phyloP scores from a whole-genome alignment of 2,797 vertebrate genomes.

The Galago senegalensis region DNA sequence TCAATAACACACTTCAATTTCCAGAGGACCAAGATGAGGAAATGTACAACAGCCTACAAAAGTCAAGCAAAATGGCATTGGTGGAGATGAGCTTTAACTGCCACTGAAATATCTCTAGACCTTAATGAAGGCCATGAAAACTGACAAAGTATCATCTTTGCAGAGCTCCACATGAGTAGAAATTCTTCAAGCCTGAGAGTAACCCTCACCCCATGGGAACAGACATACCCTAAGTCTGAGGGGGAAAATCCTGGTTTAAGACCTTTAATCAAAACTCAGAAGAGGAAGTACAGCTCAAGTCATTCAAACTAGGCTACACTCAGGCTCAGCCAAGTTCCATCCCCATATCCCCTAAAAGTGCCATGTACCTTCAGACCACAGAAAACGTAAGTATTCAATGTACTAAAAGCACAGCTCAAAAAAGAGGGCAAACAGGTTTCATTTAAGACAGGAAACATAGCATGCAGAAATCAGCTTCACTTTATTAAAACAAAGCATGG shows the following conservation, averaged over 20 bases:
- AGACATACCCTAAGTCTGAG: not conserved
- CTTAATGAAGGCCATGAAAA: not conserved
- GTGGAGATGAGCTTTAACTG: no score
- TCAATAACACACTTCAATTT: not conserved
- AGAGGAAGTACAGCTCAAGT: not conserved
- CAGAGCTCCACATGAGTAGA: not conserved
- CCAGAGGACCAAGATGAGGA: constrained; percentile 31
- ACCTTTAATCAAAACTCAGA: not conserved
- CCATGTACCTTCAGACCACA: not conserved
- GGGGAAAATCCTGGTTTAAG: not conserved
- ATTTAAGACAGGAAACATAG: not conserved
- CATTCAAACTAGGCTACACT: not conserved
- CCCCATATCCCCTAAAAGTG: not conserved
- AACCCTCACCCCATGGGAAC: not conserved
- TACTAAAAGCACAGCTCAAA: constrained; percentile 31
- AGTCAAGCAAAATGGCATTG: not conserved
- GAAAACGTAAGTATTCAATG: not conserved
- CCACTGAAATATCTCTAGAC: not conserved
- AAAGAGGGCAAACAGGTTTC: not conserved
- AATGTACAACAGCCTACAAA: not conserved
- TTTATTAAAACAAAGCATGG: constrained; percentile 45
- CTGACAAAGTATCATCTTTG: not conserved
- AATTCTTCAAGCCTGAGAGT: not conserved
- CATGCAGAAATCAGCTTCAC: not conserved
- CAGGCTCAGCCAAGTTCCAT: not conserved